A percentile compares a stretch with the other conserved stretches of the same genome.
phyloP scores from a whole-genome alignment of 35 echinoderm and acorn worm genomes.

The Apostichopus japonicus region DNA sequence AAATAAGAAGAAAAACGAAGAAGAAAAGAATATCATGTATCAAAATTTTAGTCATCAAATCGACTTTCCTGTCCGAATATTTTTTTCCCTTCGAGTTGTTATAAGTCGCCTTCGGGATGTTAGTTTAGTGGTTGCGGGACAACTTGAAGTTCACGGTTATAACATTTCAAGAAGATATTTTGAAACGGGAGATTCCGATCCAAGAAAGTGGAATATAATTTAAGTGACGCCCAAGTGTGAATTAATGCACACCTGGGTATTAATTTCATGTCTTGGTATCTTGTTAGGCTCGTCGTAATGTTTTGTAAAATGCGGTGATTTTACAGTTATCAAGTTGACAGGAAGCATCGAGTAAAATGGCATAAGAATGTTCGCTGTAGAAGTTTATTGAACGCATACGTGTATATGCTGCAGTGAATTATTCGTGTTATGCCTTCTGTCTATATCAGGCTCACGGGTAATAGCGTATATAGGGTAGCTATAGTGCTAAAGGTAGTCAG shows the following conservation, averaged over 20 bases:
- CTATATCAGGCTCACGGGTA: too few species aligned
- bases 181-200: constrained; percentile 5
- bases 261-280: background rate
- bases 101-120: constrained; percentile 11
- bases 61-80: constrained; percentile 8
- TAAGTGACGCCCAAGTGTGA: constrained; percentile 25
- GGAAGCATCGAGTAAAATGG: background rate
- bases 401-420: background rate
- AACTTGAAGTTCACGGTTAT: constrained; percentile 19
- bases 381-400: background rate
- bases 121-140: constrained; percentile 5
- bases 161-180: constrained; percentile 20
- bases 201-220: background rate
- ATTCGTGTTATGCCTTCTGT: too few species aligned
- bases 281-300: background rate
- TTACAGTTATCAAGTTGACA: background rate
- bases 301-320: background rate
- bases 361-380: background rate
- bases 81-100: background rate
- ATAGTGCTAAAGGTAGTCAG: too few species aligned
- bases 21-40: constrained; percentile 1
- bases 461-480: too few species aligned
- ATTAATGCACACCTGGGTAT: constrained; percentile 16
- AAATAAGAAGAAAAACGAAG: background rate
- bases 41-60: constrained; percentile 32